A percentile compares a stretch with the other conserved stretches of the same genome.
These are phyloP conservation scores for Sphenodon punctatus DNA, from an alignment of 2,797 vertebrate genomes.

Conservation along the genomic window DNA sequence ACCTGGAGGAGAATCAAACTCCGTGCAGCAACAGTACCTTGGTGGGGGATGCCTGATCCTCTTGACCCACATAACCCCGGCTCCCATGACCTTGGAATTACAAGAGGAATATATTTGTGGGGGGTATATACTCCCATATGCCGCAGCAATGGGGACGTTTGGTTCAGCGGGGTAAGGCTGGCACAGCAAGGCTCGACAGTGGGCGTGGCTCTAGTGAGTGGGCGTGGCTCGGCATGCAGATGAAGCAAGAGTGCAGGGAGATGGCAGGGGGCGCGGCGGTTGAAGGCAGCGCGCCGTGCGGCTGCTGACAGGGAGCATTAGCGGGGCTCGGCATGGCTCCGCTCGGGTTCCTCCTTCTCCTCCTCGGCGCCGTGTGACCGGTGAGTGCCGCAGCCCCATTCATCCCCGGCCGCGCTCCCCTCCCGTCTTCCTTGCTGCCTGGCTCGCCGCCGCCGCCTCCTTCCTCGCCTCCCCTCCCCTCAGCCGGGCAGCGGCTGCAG, in stretches of 20 bases:
- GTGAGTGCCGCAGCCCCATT: not conserved
- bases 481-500: not conserved
- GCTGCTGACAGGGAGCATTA: not conserved
- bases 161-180: no score
- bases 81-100: no score
- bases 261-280: not conserved
- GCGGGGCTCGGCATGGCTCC: no score
- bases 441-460: no score
- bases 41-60: no score
- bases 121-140: no score
- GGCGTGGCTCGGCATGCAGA: not conserved
- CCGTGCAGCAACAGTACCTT: no score
- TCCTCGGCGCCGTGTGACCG: not conserved
- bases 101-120: no score
- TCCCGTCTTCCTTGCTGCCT: not conserved
- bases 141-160: no score
- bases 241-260: not conserved
- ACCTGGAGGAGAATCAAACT: no score
- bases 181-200: not conserved
- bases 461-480: not conserved
- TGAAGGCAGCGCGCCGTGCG: not conserved
- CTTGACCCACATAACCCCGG: no score
- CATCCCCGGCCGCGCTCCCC: not conserved
- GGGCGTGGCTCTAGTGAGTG: not conserved
- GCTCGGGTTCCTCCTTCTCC: not conserved